These are phyloP conservation scores for Anoplopoma fimbria DNA, from an alignment of 2,113 vertebrate species.

Conservation along the genomic window DNA sequence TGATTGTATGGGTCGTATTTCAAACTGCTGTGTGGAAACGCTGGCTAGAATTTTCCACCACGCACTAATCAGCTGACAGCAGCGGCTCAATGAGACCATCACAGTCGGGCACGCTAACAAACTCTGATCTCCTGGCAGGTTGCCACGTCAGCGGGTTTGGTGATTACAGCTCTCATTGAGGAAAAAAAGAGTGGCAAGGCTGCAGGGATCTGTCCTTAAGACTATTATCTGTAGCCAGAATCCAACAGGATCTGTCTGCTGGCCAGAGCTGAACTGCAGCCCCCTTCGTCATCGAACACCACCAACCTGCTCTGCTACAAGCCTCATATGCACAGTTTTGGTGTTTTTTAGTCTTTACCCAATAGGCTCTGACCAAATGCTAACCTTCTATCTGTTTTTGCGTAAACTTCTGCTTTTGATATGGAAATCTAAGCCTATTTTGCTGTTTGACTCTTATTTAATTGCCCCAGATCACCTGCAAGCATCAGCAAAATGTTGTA, in stretches of 20 bases:
- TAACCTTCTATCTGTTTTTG: background rate
- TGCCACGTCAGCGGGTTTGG: constrained; percentile 23
- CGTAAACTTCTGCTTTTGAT: constrained; percentile 1
- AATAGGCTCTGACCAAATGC: background rate
- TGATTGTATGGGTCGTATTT: background rate
- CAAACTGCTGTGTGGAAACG: background rate
- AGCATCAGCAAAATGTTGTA: too few relatives aligned
- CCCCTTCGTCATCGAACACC: background rate
- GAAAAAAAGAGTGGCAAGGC: constrained; percentile 40
- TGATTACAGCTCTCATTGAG: constrained; percentile 41
- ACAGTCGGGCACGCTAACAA: background rate
- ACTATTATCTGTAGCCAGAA: constrained; percentile 46
- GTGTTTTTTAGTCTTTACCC: background rate
- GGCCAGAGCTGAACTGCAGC: background rate
- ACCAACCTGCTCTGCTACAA: background rate
- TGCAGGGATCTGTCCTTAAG: constrained; percentile 46
- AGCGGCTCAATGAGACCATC: constrained; percentile 20
- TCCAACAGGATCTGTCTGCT: constrained; percentile 34
- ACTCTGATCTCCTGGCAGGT: constrained; percentile 26
- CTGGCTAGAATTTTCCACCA: constrained; percentile 37
- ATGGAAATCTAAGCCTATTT: background rate
- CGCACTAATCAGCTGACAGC: constrained; percentile 12
- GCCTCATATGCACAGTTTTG: background rate
- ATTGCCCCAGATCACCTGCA: too few relatives aligned
- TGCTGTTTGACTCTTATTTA: too few relatives aligned